Base-by-base conservation (phyloP, 2,113 vertebrate species). In the Sinocyclocheilus grahami region DNA sequence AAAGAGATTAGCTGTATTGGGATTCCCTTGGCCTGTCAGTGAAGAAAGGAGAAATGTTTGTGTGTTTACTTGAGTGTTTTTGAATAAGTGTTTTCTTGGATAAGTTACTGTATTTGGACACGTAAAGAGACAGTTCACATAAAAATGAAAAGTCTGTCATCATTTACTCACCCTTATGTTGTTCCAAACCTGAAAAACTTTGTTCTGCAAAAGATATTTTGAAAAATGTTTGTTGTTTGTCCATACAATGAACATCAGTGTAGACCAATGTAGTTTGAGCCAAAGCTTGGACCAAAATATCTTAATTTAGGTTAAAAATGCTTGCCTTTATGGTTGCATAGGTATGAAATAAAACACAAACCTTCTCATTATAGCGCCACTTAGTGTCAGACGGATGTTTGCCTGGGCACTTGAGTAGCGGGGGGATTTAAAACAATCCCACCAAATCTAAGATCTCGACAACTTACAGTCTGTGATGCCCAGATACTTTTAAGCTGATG, bases 11-110 rank as follows among this genome's bases (percentile, higher is more conserved):
- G n/a, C 62, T 69, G 86, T 22, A 30, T 65, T 78, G 89, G 87
- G 91, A 92, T 92, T 90, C 87, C 86, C 88, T 90, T 83, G 46
- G 87, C n/a, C 58, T 33, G 69, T 60, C 11, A 30, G 63, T 12
- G 4, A 14, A 24, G 62, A 83, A 62, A 53, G n/a, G 3, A 24
- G 9, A 55, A 13, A 60, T 81, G 62, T 76, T 14, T 67, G 33
- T 14, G 11, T 33, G n/a, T 46, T 55, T 65, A 14, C 18, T 30
- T 55, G 14, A 4, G 51, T 53, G 51, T 53, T 53, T 53, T 53
- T 53, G 13, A 10, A 30, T 5, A 22, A 69, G 63, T 42, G 27
- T 46, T 55, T 76, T 46, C 67, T 72, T 77, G 24, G 22, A 85
- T 9, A 1, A 22, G 37, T 42, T 42, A 22, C 37, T 72, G 18